Conservation (phyloP, 2,113 vertebrate genomes). For the Hymenochirus boettgeri region DNA sequence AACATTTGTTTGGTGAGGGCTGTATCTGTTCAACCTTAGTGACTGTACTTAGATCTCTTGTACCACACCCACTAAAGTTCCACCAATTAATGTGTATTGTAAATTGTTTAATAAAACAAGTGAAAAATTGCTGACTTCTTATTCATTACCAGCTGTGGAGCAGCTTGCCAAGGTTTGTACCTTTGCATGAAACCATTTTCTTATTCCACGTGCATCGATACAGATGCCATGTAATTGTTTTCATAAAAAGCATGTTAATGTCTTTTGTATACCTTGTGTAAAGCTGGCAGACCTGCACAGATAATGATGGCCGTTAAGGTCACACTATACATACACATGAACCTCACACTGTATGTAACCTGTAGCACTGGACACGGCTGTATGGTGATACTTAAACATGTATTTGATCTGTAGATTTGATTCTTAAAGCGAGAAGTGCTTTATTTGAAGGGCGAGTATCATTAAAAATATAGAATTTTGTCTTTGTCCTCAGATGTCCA, state of each 20-base stretch:
- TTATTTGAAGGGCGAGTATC: too few species aligned
- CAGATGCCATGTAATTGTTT: neutral
- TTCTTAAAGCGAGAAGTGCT: too few species aligned
- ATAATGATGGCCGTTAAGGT: constrained; percentile 36
- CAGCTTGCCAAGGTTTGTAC: constrained; percentile 84
- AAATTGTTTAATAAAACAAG: constrained; percentile 93
- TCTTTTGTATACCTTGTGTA: constrained; percentile 3
- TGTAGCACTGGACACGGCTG: too few species aligned
- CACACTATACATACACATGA: too few species aligned
- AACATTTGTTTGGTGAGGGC: constrained; percentile 97
- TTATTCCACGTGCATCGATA: neutral
- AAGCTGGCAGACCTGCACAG: constrained; percentile 60
- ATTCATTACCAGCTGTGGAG: constrained; percentile 88
- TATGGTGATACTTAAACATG: too few species aligned
- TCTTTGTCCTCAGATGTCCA: too few species aligned
- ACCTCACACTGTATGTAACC: too few species aligned
- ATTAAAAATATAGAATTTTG: too few species aligned
- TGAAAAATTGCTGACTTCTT: constrained; percentile 87
- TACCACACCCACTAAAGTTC: constrained; percentile 62
- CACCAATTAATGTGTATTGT: constrained; percentile 84
- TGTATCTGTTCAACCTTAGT: constrained; percentile 72
- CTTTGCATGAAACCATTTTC: constrained; percentile 59
- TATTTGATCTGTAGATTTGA: too few species aligned
- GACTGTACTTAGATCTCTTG: constrained; percentile 75
- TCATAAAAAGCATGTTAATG: constrained; percentile 45